Base-by-base conservation (phyloP, 2,797 vertebrate species). In the Cebuella pygmaea region DNA sequence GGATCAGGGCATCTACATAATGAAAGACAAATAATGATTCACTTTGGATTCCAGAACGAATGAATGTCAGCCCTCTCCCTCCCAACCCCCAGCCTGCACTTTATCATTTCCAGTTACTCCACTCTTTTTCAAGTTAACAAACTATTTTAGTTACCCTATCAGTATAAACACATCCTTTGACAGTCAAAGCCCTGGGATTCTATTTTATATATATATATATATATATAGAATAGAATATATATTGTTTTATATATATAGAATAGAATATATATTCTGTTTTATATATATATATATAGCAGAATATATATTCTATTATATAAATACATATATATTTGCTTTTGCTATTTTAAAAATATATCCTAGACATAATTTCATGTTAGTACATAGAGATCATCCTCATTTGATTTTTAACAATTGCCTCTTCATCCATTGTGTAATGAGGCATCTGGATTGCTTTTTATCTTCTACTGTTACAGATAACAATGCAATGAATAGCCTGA, bases 71-170 rank as follows among this genome's bases (percentile, higher is more conserved):
- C 30, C 15, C 9, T 48, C 12, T 2, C 10, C 36, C 24, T 91
- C 88, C 36, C 33, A 39, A 11, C 39, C 50, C 39, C 17, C 26
- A 78, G n/a, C 27, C 11, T 48, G 8, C n/a, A 81, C 22, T 80
- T 50, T 80, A 72, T 64, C n/a, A 91, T 75, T 44, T 61, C 75
- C 8, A 88, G 36, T 41, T 78, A 61, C 1, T 30, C 10, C n/a
- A 3, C 55, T 89, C 76, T 94, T 91, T 82, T 61, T 67, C n/a
- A 90, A 75, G 61, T 90, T 64, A 95, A 96, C 74, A 2, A 84
- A 92, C 36, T 57, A 46, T 46, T 75, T 88, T 46, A 64, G 79
- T 78, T 48, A 86, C 33, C 4, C 20, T 67, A 64, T n/a, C 10
- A 84, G 48, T 74, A 88, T 30, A 94, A 81, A 93, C 22, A 88